Conservation (phyloP, 2,888 invertebrate genomes). For the Clepsis dumicolana region DNA sequence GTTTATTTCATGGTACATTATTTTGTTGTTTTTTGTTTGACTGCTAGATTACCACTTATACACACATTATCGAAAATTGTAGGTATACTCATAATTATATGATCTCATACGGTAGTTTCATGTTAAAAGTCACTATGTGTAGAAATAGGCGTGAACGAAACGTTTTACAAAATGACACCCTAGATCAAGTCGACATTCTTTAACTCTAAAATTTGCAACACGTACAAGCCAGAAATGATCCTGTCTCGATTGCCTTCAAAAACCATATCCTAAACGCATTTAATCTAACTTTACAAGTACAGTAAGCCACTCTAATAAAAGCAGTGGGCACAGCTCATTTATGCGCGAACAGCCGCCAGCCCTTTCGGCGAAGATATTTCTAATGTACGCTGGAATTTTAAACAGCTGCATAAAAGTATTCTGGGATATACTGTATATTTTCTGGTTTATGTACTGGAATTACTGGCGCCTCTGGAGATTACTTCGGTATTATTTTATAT, state of each 20-base stretch:
- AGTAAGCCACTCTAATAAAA: background rate
- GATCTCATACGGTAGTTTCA: too few species aligned
- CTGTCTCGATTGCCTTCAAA: background rate
- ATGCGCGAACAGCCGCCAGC: constrained; percentile 45
- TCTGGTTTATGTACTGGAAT: background rate
- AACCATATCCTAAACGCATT: constrained; percentile 4
- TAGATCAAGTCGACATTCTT: too few species aligned
- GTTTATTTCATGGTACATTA: too few species aligned
- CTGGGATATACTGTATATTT: background rate
- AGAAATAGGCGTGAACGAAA: too few species aligned
- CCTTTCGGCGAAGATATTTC: constrained; percentile 45
- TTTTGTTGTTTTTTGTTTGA: too few species aligned
- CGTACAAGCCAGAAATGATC: background rate
- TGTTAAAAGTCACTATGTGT: too few species aligned
- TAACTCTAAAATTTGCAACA: too few species aligned
- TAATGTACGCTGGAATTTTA: constrained; percentile 44
- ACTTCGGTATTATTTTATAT: background rate
- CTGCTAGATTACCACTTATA: too few species aligned
- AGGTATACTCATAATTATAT: too few species aligned
- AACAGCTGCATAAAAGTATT: constrained; percentile 25
- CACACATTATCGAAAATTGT: too few species aligned
- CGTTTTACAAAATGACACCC: too few species aligned
- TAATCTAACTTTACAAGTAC: background rate
- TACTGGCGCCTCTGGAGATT: constrained; percentile 1
- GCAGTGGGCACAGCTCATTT: constrained; percentile 44